Percentiles rank a stretch among this genome's conserved stretches.
phyloP scores from a whole-genome alignment of 2,797 vertebrate genomes.

The Ceyx erithaca region DNA sequence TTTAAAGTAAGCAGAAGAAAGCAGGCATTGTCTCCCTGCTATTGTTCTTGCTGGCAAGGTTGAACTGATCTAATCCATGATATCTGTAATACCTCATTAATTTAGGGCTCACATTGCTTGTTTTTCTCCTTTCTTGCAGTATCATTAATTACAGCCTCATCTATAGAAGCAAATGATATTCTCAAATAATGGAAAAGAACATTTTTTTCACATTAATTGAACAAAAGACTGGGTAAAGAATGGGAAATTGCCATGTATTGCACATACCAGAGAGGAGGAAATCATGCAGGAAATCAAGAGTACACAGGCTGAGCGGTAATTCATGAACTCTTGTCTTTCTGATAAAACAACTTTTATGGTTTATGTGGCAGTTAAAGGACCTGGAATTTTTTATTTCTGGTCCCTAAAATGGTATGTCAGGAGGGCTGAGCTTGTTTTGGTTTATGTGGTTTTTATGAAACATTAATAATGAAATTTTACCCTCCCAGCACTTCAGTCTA shows the following conservation, averaged over 20 bases:
- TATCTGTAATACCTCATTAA: constrained; percentile 7
- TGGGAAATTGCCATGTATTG: not conserved
- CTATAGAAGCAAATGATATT: not conserved
- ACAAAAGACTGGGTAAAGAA: not conserved
- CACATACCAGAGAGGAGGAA: not conserved
- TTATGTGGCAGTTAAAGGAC: not conserved
- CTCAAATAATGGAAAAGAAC: not conserved
- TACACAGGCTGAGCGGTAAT: not conserved
- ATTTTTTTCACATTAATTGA: constrained; percentile 7
- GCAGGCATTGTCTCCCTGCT: not conserved
- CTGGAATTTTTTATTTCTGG: not conserved
- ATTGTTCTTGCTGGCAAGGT: not conserved
- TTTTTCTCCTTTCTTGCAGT: not conserved
- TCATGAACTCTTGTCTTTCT: not conserved
- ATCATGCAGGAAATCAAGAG: not conserved
- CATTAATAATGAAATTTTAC: not conserved
- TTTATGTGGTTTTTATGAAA: not conserved
- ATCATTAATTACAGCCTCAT: not conserved
- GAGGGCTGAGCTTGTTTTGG: not conserved
- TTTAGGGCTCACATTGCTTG: not conserved
- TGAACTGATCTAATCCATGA: not conserved
- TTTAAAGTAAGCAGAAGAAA: not conserved
- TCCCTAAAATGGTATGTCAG: not conserved
- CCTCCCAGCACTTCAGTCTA: not conserved
- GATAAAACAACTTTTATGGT: not conserved